phyloP scores from a whole-genome alignment of 1,140 invertebrate genomes.

The Drosophila quadrilineata region DNA sequence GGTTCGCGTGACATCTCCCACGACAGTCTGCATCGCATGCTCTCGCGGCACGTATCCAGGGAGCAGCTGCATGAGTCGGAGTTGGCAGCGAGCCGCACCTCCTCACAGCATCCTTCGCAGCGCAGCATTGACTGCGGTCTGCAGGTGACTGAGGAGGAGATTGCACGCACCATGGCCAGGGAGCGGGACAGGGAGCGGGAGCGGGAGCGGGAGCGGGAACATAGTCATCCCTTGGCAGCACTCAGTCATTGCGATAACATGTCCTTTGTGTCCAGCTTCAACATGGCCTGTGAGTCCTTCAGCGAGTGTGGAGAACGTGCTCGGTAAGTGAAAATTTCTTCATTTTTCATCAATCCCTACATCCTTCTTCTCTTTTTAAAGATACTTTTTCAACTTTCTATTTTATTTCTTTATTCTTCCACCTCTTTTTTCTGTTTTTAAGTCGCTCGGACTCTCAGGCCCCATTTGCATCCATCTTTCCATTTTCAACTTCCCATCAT shows the following conservation, averaged over 20 bases:
- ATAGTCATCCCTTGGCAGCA: slow-evolving; percentile 91
- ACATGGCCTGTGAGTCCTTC: slow-evolving; percentile 86
- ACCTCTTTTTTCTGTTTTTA: too few relatives aligned
- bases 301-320: slow-evolving; percentile 80
- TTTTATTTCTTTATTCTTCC: too few relatives aligned
- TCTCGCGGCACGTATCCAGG: slow-evolving; percentile 82
- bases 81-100: slow-evolving; percentile 51
- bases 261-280: slow-evolving; percentile 92
- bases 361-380: too few relatives aligned
- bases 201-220: slow-evolving; percentile 84
- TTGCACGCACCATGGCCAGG: slow-evolving; percentile 91
- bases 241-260: slow-evolving; percentile 93
- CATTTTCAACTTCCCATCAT: too few relatives aligned
- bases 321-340: slow-evolving; percentile 52
- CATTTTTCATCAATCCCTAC: too few relatives aligned
- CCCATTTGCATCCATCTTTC: too few relatives aligned
- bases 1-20: slow-evolving; percentile 90
- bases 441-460: too few relatives aligned
- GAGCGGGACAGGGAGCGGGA: slow-evolving; percentile 82
- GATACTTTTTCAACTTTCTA: too few relatives aligned
- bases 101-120: slow-evolving; percentile 82
- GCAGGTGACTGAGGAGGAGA: slow-evolving; percentile 95
- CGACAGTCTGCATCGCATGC: slow-evolving; percentile 88
- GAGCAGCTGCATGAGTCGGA: slow-evolving; percentile 82
- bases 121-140: slow-evolving; percentile 83